Conservation (phyloP, 2,113 vertebrate genomes). For the Gopherus evgoodei region DNA sequence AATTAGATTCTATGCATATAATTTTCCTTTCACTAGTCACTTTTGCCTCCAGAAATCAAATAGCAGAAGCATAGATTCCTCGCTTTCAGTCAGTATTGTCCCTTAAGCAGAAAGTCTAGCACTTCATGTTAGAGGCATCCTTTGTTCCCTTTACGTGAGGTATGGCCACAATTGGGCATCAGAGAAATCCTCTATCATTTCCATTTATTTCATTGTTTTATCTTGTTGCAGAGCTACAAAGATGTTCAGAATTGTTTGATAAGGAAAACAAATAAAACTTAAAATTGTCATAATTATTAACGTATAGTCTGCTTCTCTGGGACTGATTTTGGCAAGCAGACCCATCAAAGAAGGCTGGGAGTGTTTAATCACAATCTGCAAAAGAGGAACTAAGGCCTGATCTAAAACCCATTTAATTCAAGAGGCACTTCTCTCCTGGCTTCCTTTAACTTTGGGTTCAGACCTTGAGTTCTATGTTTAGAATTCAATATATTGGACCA, state of each 20-base stretch:
- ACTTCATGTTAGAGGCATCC: constrained; percentile 50
- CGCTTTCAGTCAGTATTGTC: constrained; percentile 56
- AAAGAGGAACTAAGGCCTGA: constrained; percentile 15
- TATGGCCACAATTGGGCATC: constrained; percentile 40
- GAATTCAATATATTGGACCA: background rate
- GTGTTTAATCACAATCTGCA: constrained; percentile 36
- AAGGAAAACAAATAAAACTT: constrained; percentile 45
- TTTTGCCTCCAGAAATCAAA: constrained; percentile 62
- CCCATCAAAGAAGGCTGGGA: background rate
- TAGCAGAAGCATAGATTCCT: constrained; percentile 59
- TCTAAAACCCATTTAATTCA: background rate
- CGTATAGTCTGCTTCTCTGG: background rate
- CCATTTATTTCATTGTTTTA: constrained; percentile 65
- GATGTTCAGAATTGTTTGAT: constrained; percentile 18
- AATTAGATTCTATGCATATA: background rate
- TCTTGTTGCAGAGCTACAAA: constrained; percentile 61
- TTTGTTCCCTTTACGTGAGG: constrained; percentile 72
- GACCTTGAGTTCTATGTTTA: background rate
- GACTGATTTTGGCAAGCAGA: constrained; percentile 23
- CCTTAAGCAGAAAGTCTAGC: constrained; percentile 62
- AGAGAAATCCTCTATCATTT: constrained; percentile 53
- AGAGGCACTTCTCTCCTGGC: background rate
- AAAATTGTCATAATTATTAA: constrained; percentile 32
- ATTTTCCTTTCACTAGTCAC: constrained; percentile 56
- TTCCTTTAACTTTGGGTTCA: background rate